Conservation (phyloP, 2,888 invertebrate species). For the Thymelicus lineola region DNA sequence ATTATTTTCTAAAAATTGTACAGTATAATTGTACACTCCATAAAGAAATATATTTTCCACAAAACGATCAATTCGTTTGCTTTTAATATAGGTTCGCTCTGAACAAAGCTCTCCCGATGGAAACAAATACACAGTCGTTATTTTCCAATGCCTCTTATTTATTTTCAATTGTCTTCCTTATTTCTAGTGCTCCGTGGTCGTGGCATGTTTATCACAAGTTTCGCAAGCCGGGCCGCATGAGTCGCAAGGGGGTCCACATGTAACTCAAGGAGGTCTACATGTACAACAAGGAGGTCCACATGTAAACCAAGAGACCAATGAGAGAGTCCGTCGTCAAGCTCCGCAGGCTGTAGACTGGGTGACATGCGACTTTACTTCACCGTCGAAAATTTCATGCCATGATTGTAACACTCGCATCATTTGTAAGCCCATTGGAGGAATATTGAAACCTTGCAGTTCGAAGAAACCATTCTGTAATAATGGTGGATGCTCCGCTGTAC, state of each 20-base stretch:
- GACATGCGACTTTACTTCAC: slow-evolving; percentile 52
- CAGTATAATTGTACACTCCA: not conserved
- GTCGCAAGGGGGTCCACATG: slow-evolving; percentile 30
- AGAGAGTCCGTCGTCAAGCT: slow-evolving; percentile 46
- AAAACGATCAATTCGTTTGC: slow-evolving; percentile 6
- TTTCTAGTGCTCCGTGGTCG: slow-evolving; percentile 45
- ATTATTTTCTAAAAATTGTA: not conserved
- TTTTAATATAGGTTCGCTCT: slow-evolving; percentile 23
- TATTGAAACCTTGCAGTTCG: slow-evolving; percentile 56
- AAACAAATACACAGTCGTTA: slow-evolving; percentile 9
- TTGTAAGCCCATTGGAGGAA: slow-evolving; percentile 62
- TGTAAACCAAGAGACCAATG: slow-evolving; percentile 41
- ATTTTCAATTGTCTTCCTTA: slow-evolving; percentile 20
- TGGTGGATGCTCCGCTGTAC: slow-evolving; percentile 60
- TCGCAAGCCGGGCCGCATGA: slow-evolving; percentile 19
- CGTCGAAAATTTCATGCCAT: slow-evolving; percentile 54
- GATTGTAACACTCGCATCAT: slow-evolving; percentile 62
- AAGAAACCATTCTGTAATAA: slow-evolving; percentile 61
- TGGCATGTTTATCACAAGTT: slow-evolving; percentile 35
- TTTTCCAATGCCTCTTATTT: slow-evolving; percentile 20
- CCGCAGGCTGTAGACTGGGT: slow-evolving; percentile 49
- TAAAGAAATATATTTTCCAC: not conserved
- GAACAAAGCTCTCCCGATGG: slow-evolving; percentile 19
- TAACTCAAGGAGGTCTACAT: slow-evolving; percentile 44
- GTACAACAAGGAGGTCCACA: slow-evolving; percentile 31